These are phyloP conservation scores for Tenthredo notha DNA, from an alignment of 2,888 invertebrate genomes.

Conservation along the genomic window DNA sequence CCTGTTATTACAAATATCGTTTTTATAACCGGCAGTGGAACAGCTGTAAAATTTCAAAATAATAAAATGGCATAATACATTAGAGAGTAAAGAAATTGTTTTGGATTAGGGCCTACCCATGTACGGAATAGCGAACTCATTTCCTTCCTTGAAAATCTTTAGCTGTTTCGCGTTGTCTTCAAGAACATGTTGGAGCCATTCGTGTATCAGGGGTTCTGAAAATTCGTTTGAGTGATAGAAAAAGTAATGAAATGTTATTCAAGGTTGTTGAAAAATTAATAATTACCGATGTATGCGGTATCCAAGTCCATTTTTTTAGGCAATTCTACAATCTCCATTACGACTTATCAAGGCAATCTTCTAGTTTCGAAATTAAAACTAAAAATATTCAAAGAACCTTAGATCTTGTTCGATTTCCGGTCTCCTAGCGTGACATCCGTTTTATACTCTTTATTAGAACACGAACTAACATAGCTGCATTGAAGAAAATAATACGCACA, in stretches of 20 bases:
- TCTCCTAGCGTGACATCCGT: constrained; percentile 2
- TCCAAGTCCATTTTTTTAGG: constrained; percentile 47
- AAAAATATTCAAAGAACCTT: constrained; percentile 5
- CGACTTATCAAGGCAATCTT: too few species aligned
- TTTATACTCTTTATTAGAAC: constrained; percentile 20
- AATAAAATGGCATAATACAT: background rate
- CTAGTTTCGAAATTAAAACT: background rate
- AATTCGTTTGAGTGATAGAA: constrained; percentile 6
- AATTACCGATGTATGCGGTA: constrained; percentile 57
- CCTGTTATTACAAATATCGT: constrained; percentile 67
- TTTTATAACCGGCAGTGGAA: constrained; percentile 64
- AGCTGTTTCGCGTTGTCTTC: constrained; percentile 61
- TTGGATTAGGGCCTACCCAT: constrained; percentile 62
- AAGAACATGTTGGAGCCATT: constrained; percentile 68
- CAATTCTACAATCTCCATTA: constrained; percentile 1
- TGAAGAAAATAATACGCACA: background rate
- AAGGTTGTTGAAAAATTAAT: background rate
- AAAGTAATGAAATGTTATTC: background rate
- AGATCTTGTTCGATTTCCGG: constrained; percentile 13
- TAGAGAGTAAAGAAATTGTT: background rate
- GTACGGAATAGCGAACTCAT: constrained; percentile 67
- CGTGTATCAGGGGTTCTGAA: constrained; percentile 64
- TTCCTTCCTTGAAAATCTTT: constrained; percentile 58
- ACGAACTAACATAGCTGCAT: background rate
- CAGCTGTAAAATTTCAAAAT: constrained; percentile 61